These are phyloP conservation scores for Eubucco bourcierii DNA, from an alignment of 2,113 vertebrate genomes.

Conservation along the genomic window DNA sequence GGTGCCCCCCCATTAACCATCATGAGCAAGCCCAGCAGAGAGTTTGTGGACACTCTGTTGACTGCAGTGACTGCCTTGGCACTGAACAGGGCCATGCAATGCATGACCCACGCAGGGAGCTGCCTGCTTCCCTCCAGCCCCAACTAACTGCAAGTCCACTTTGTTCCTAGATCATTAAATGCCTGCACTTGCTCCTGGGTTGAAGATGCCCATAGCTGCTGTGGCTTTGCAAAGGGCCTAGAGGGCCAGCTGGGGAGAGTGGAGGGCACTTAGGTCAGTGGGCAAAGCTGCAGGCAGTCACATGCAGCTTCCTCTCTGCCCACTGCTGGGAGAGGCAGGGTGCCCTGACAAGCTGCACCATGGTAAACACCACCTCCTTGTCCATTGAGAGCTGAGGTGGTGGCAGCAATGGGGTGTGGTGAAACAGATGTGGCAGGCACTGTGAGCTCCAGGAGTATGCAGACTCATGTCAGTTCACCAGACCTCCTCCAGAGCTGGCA, in stretches of 20 bases:
- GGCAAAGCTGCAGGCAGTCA: fast-evolving
- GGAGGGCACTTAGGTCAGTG: not conserved
- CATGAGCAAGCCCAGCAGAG: not conserved
- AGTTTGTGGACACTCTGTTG: not conserved
- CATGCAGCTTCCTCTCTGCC: not conserved
- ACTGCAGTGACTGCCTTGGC: not conserved
- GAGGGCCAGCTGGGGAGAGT: not conserved
- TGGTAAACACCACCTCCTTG: not conserved
- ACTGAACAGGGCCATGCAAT: not conserved
- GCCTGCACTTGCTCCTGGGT: not conserved
- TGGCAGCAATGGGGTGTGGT: not conserved
- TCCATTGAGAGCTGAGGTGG: not conserved
- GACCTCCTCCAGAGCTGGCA: not conserved
- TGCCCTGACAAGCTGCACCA: not conserved
- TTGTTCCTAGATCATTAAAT: not conserved
- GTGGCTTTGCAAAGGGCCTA: not conserved
- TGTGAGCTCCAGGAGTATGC: not conserved
- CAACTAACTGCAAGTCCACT: not conserved
- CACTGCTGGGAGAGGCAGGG: fast-evolving
- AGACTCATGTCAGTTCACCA: not conserved
- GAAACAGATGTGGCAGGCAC: not conserved
- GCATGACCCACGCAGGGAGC: fast-evolving
- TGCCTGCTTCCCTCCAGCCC: not conserved
- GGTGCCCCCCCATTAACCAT: not conserved
- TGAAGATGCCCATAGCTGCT: not conserved